phyloP scores from a whole-genome alignment of 2,888 invertebrate species.

The Oxyscelio sp. region DNA sequence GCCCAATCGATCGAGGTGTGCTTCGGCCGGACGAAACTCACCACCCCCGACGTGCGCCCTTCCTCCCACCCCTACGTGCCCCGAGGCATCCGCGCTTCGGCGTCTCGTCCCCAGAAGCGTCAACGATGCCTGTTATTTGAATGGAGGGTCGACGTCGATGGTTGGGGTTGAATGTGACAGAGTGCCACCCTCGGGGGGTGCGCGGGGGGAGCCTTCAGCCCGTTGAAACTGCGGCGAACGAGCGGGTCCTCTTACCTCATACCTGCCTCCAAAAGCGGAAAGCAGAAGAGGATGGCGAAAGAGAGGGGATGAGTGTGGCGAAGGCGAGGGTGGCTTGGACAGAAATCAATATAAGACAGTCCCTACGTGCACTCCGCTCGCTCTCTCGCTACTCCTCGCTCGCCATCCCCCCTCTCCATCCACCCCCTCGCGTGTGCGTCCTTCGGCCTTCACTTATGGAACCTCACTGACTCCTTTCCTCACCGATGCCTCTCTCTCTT shows the following conservation, averaged over 20 bases:
- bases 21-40: constrained; percentile 88
- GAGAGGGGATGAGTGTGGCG: constrained; percentile 78
- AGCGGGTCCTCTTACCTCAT: constrained; percentile 82
- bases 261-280: constrained; percentile 78
- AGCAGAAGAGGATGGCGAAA: constrained; percentile 76
- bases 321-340: constrained; percentile 87
- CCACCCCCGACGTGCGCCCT: constrained; percentile 78
- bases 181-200: constrained; percentile 85
- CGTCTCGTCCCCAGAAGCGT: constrained; percentile 77
- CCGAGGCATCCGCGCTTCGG: constrained; percentile 64
- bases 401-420: too few species aligned
- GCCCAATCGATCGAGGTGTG: constrained; percentile 89
- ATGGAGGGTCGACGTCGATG: constrained; percentile 83
- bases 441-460: constrained; percentile 74
- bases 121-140: constrained; percentile 87
- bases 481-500: constrained; percentile 49
- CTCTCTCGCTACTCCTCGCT: constrained; percentile 66
- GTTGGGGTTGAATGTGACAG: constrained; percentile 88
- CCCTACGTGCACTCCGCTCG: constrained; percentile 81
- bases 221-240: constrained; percentile 87
- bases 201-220: constrained; percentile 79
- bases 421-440: constrained; percentile 59
- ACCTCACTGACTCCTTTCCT: neutral
- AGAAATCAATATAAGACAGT: constrained; percentile 89
- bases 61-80: constrained; percentile 46